These are phyloP conservation scores for Epinotia demarniana DNA, from an alignment of 2,888 invertebrate genomes.

Conservation along the genomic window DNA sequence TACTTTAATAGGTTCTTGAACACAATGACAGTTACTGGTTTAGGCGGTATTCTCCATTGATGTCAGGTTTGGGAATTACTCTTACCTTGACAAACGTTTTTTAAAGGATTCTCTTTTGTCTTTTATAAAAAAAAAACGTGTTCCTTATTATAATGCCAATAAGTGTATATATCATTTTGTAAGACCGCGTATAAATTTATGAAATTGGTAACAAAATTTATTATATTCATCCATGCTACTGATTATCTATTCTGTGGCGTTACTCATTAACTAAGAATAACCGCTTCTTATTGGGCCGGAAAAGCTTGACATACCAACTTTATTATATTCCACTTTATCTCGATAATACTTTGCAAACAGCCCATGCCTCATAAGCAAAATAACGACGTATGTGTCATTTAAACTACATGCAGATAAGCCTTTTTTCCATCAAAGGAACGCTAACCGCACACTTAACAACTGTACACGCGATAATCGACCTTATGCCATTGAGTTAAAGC, in stretches of 20 bases:
- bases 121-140: too few species aligned
- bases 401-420: not conserved
- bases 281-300: constrained; percentile 59
- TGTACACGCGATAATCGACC: not conserved
- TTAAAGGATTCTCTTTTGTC: not conserved
- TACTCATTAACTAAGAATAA: constrained; percentile 1
- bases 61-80: too few species aligned
- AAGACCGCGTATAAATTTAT: not conserved
- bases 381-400: constrained; percentile 2
- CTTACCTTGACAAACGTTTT: not conserved
- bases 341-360: constrained; percentile 57
- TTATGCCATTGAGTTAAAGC: constrained; percentile 5
- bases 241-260: too few species aligned
- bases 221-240: not conserved
- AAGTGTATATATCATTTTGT: too few species aligned
- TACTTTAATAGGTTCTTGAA: not conserved
- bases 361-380: constrained; percentile 27
- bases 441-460: constrained; percentile 22
- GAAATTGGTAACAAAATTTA: not conserved
- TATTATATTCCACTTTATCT: constrained; percentile 56
- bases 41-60: too few species aligned
- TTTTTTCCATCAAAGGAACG: not conserved
- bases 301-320: constrained; percentile 61
- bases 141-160: too few species aligned
- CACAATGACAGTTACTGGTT: not conserved